Conservation (phyloP, 2,113 vertebrate species). For the Perca flavescens region DNA sequence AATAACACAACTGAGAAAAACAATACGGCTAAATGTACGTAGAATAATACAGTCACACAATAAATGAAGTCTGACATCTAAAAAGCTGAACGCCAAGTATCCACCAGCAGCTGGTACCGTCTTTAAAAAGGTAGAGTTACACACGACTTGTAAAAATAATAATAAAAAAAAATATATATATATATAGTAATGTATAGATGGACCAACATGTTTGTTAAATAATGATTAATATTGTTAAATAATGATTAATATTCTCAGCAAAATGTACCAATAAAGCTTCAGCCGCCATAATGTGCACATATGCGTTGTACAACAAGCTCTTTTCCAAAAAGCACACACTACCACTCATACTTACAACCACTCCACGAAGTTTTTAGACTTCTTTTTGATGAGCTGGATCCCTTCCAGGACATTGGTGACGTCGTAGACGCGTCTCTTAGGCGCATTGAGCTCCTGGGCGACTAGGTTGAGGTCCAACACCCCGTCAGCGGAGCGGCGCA, state of each 20-base stretch:
- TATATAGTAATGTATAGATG: background rate
- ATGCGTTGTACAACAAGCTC: background rate
- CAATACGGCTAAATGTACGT: background rate
- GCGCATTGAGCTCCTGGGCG: slow-evolving; percentile 87
- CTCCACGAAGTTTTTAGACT: slow-evolving; percentile 94
- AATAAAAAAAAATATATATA: too few species aligned
- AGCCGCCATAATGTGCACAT: background rate
- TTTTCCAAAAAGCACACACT: background rate
- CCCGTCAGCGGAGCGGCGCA: slow-evolving; percentile 88
- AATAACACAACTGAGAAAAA: background rate
- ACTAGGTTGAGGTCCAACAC: slow-evolving; percentile 92
- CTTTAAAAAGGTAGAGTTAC: background rate
- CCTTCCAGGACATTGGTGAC: slow-evolving; percentile 97
- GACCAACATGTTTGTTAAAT: background rate
- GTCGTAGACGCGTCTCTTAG: slow-evolving; percentile 95
- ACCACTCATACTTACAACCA: slow-evolving; percentile 91
- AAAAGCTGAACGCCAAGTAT: background rate
- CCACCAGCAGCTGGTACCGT: background rate
- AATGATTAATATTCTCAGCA: background rate
- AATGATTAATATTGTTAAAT: background rate
- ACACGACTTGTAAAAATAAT: background rate
- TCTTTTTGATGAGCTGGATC: slow-evolving; percentile 94
- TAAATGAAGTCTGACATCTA: background rate
- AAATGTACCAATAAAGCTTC: background rate
- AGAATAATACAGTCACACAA: background rate